phyloP scores from a whole-genome alignment of 2,113 vertebrate genomes.

The Plotosus lineatus region DNA sequence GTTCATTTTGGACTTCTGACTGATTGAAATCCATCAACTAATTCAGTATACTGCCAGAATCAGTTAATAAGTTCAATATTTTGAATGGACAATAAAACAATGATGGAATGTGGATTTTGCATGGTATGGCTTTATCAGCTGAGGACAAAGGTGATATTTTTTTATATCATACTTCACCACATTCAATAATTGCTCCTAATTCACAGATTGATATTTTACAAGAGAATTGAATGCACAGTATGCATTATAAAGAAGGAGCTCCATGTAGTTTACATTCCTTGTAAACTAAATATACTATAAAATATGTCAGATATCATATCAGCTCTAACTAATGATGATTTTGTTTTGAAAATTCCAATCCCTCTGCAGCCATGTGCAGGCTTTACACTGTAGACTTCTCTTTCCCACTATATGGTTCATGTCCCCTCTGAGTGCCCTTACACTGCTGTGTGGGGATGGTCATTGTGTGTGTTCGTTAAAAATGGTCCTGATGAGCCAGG shows the following conservation, averaged over 20 bases:
- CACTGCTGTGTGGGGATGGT: conserved; percentile 63
- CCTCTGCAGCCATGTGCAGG: background rate
- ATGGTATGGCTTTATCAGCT: too few species aligned
- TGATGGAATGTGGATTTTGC: too few species aligned
- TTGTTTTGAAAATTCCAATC: conserved; percentile 19
- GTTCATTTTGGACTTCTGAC: too few species aligned
- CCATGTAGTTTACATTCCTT: background rate
- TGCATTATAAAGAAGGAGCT: background rate
- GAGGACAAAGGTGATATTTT: too few species aligned
- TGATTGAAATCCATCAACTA: too few species aligned
- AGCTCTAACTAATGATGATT: background rate
- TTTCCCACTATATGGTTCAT: conserved; percentile 49
- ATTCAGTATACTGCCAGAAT: too few species aligned
- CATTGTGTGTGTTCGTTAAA: conserved; percentile 77
- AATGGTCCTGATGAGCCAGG: conserved; percentile 76
- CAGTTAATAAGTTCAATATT: too few species aligned
- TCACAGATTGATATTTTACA: background rate
- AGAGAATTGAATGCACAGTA: background rate
- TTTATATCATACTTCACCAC: too few species aligned
- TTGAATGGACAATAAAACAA: too few species aligned
- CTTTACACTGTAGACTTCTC: conserved; percentile 43
- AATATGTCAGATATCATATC: background rate
- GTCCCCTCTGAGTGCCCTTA: conserved; percentile 48
- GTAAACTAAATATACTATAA: too few species aligned
- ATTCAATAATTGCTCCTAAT: background rate